A percentile compares a stretch with the other conserved stretches of the same genome.
Evolutionary conservation across 2,797 vertebrate genomes (phyloP).

Genomic region (Kryptolebias ocellatus): DNA sequence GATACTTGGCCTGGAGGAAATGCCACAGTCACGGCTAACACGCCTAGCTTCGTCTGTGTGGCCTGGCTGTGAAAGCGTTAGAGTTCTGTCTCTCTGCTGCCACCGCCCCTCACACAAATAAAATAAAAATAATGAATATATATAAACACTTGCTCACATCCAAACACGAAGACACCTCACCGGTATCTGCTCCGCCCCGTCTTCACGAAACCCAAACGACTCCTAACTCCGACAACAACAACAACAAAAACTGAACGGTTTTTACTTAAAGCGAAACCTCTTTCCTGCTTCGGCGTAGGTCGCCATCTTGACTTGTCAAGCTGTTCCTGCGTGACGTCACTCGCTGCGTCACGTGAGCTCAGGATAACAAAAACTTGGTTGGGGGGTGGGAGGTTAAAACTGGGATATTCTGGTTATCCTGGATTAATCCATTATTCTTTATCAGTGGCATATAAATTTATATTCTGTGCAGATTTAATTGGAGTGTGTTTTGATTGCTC

Average conservation of each 20-base stretch:
- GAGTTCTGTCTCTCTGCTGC: constrained; percentile 53
- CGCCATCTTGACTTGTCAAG: constrained; percentile 85
- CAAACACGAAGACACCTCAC: constrained; percentile 50
- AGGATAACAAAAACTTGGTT: background rate
- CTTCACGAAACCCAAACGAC: constrained; percentile 63
- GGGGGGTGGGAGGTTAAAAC: no score
- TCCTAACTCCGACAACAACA: constrained; percentile 14
- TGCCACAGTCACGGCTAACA: constrained; percentile 29
- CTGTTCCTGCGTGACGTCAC: constrained; percentile 80
- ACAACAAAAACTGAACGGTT: constrained; percentile 41
- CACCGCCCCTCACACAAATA: constrained; percentile 75
- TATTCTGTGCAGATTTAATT: no score
- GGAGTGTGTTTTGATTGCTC: no score
- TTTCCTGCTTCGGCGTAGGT: constrained; percentile 82
- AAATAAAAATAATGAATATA: constrained; percentile 7
- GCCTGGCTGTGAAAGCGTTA: constrained; percentile 55
- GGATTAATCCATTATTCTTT: no score
- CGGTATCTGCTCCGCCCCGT: constrained; percentile 67
- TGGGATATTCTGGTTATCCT: no score
- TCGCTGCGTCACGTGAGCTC: constrained; percentile 37
- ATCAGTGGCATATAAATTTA: no score
- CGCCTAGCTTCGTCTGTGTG: constrained; percentile 56
- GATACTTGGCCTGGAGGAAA: background rate
- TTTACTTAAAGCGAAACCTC: constrained; percentile 78
- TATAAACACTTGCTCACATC: background rate